phyloP scores from a whole-genome alignment of 2,888 invertebrate genomes.

The Pollenia amentaria region DNA sequence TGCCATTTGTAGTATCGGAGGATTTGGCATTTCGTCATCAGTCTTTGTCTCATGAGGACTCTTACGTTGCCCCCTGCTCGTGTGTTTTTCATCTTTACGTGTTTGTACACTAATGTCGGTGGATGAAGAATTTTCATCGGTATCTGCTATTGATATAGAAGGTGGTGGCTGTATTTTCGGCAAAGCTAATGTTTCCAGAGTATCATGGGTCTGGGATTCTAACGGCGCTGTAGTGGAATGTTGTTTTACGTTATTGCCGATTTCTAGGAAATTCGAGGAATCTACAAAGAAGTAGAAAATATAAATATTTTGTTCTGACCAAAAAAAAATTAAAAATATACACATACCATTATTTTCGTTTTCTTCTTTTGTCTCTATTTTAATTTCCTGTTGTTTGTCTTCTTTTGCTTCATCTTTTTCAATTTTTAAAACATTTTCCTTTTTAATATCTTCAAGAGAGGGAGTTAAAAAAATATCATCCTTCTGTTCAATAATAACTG shows the following conservation, averaged over 20 bases:
- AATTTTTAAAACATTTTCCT: slow-evolving; percentile 40
- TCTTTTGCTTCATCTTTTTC: slow-evolving; percentile 47
- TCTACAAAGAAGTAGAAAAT: slow-evolving; percentile 1
- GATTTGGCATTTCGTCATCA: slow-evolving; percentile 71
- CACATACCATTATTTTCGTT: slow-evolving; percentile 60
- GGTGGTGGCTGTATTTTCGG: slow-evolving; percentile 72
- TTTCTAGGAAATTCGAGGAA: slow-evolving; percentile 18
- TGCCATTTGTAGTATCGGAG: slow-evolving; percentile 70
- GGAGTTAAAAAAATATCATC: slow-evolving; percentile 53
- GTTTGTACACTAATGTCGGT: slow-evolving; percentile 78
- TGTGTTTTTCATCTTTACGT: slow-evolving; percentile 76
- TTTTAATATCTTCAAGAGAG: slow-evolving; percentile 24
- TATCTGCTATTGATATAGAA: slow-evolving; percentile 77
- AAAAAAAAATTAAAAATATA: background rate
- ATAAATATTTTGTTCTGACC: background rate
- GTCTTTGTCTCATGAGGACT: slow-evolving; percentile 67
- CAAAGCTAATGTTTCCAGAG: slow-evolving; percentile 37
- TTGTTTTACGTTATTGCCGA: slow-evolving; percentile 32
- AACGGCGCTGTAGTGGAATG: background rate
- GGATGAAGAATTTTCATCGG: slow-evolving; percentile 80
- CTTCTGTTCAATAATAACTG: slow-evolving; percentile 10
- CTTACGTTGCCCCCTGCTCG: slow-evolving; percentile 50
- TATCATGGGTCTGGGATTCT: slow-evolving; percentile 27
- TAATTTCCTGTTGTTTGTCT: slow-evolving; percentile 25
- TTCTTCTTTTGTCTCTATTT: slow-evolving; percentile 36